Percentiles rank a stretch among this genome's conserved stretches.
phyloP scores from a whole-genome alignment of 2,797 vertebrate genomes.

The Malurus splendens region DNA sequence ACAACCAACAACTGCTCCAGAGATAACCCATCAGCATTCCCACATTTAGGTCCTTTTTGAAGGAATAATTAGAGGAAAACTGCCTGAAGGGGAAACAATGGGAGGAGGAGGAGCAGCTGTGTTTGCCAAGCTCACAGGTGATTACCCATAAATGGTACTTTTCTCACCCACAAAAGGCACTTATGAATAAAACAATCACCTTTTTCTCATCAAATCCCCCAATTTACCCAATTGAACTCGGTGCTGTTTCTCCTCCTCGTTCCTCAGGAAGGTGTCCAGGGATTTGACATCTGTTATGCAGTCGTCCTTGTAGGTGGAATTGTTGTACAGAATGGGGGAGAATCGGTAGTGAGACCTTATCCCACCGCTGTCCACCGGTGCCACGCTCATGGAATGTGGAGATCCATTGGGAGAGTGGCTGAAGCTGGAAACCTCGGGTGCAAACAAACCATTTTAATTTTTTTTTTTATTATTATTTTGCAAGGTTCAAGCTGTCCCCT shows the following conservation, averaged over 20 bases:
- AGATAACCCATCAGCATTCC: not conserved
- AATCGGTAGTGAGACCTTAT: constrained; percentile 86
- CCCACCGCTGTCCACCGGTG: constrained; percentile 76
- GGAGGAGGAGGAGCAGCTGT: rapidly evolving
- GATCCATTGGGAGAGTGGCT: constrained; percentile 76
- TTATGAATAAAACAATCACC: rapidly evolving
- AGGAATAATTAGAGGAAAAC: not conserved
- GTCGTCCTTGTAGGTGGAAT: constrained; percentile 86
- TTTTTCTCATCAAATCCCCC: no score
- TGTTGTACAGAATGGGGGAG: constrained; percentile 84
- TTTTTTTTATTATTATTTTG: rapidly evolving
- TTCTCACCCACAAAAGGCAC: not conserved
- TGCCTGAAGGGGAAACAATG: not conserved
- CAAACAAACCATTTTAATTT: not conserved
- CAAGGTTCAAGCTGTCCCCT: rapidly evolving
- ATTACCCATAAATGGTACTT: rapidly evolving
- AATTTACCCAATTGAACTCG: constrained; percentile 83
- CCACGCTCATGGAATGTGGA: constrained; percentile 77
- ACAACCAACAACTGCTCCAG: not conserved
- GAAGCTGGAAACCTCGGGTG: constrained; percentile 77
- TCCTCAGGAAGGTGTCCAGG: constrained; percentile 84
- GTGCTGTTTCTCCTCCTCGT: constrained; percentile 90
- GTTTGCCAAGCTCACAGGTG: not conserved
- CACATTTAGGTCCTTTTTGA: not conserved
- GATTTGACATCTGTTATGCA: constrained; percentile 88